Base-by-base conservation (phyloP, 1,140 invertebrate species). In the Panagrolaimus sp. region DNA sequence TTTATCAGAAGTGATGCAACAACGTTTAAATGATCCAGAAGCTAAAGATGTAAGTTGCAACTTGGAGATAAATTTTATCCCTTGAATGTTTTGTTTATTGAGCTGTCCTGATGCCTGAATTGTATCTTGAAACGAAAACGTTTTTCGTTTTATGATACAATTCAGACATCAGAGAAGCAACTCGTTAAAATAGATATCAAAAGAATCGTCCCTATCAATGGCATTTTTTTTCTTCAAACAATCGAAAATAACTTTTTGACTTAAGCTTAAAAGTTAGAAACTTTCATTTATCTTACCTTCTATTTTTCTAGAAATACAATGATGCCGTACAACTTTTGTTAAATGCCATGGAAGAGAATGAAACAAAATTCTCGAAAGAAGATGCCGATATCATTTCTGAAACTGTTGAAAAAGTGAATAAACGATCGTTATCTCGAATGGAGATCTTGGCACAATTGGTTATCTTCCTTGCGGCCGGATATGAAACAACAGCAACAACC, bases 401-500 rank as follows among this genome's bases (percentile, higher is more conserved):
- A 21, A 21, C 21, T 4, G 52, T 58, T 24, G 21, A 58, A 58
- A 58, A 58, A 26, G 28, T 58, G 1, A 17, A 1, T 14, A 58
- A 21, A 58, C 21, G 28, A 2, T n/a, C 1, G 2, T 10, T 65
- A 1, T 14, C 64, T 5, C 28, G 43, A n/a, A 43, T 45, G 10
- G 45, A 65, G 17, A 45, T 65, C n/a, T n/a, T 65, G n/a, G 45
- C 64, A 8, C 64, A 65, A 65, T n/a, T 43, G 15, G 15, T 46
- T 21, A 26, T 65, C 9, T 79, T 83, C 46, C 73, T 83, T 26
- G 9, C 81, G 5, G 83, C 79, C 52, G 83, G 81, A 21, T 84
- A 79, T 52, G 82, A 83, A 17, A 84, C 83, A 4, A 83, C 83
- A 4, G 75, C 75, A 1, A 74, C 73, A 15, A 67, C 77, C 1